phyloP scores from a whole-genome alignment of 2,113 vertebrate species.

The Litocranius walleri region DNA sequence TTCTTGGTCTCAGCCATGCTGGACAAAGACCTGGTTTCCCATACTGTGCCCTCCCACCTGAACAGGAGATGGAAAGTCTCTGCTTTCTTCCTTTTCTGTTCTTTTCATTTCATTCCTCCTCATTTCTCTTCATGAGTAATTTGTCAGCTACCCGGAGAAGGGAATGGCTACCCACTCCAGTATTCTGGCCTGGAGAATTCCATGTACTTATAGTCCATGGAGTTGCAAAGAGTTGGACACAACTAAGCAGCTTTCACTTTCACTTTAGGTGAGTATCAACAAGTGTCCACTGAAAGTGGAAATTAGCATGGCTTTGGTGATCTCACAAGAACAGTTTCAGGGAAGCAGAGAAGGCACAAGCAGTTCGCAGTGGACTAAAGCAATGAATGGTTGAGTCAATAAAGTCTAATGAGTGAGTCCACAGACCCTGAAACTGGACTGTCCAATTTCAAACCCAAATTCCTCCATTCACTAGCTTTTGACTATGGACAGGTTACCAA shows the following conservation, averaged over 20 bases:
- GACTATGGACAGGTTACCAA: background rate
- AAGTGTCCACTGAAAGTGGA: background rate
- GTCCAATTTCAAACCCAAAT: background rate
- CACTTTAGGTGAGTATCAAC: background rate
- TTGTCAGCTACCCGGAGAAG: background rate
- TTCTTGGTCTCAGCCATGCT: background rate
- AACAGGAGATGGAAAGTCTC: background rate
- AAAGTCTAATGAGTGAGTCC: background rate
- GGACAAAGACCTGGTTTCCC: background rate
- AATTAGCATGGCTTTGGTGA: background rate
- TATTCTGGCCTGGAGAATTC: background rate
- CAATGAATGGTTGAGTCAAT: background rate
- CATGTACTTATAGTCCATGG: background rate
- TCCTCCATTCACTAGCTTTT: background rate
- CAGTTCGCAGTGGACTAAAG: background rate
- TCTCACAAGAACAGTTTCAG: background rate
- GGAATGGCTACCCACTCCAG: background rate
- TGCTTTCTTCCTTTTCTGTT: background rate
- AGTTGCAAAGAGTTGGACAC: background rate
- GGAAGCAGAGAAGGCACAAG: background rate
- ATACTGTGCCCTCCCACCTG: background rate
- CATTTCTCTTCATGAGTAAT: background rate
- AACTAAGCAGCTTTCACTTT: background rate
- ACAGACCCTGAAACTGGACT: background rate
- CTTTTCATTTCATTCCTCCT: background rate